Conservation (phyloP, 2,797 vertebrate genomes). For the Etheostoma perlongum region DNA sequence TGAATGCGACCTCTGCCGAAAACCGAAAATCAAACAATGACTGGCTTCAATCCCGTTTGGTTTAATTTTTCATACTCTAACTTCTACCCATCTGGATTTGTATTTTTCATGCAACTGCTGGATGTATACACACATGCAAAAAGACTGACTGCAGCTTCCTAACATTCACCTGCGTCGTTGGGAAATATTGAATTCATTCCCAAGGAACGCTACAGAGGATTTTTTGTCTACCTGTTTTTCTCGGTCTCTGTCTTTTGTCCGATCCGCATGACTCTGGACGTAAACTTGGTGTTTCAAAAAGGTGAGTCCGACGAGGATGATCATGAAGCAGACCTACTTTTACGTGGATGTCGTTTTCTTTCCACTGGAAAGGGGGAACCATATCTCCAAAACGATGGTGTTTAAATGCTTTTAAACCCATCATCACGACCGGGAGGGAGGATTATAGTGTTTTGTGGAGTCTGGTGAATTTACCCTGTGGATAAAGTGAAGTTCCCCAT, state of each 20-base stretch:
- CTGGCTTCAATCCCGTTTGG: slow-evolving; percentile 16
- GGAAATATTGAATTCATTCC: slow-evolving; percentile 82
- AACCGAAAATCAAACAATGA: slow-evolving; percentile 21
- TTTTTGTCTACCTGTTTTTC: slow-evolving; percentile 32
- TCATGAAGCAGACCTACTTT: slow-evolving; percentile 78
- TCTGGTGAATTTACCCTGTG: slow-evolving; percentile 67
- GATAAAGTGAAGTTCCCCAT: slow-evolving; percentile 79
- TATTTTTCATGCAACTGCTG: slow-evolving; percentile 48
- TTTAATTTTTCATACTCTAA: slow-evolving; percentile 43
- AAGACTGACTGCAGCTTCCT: slow-evolving; percentile 69
- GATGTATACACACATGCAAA: slow-evolving; percentile 71
- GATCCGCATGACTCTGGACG: slow-evolving; percentile 52
- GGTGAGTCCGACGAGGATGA: slow-evolving; percentile 72
- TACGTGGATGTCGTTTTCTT: slow-evolving; percentile 74
- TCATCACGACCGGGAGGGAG: slow-evolving; percentile 50
- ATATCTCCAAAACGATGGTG: slow-evolving; percentile 63
- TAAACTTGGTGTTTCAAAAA: slow-evolving; percentile 65
- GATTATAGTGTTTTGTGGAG: slow-evolving; percentile 72
- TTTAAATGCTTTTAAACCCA: slow-evolving; percentile 65
- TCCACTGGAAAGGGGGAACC: slow-evolving; percentile 51
- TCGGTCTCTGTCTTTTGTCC: slow-evolving; percentile 18
- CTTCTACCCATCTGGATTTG: slow-evolving; percentile 62
- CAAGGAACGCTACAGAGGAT: slow-evolving; percentile 68
- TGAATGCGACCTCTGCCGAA: slow-evolving; percentile 38
- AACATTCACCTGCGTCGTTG: slow-evolving; percentile 71